Evolutionary conservation across 2,113 vertebrate genomes (phyloP).

Genomic region (Rhea pennata): DNA sequence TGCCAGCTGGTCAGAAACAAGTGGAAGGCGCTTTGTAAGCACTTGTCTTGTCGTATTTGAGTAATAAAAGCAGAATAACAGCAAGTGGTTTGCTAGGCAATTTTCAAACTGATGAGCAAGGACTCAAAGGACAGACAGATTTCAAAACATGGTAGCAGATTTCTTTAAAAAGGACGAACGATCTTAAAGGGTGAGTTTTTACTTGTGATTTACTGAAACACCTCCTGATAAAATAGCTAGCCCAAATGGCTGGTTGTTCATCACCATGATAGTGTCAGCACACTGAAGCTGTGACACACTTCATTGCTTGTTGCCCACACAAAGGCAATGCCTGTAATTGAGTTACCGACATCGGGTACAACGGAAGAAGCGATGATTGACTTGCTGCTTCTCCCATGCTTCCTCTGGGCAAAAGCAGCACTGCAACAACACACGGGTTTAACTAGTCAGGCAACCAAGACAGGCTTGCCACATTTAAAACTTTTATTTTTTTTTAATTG

Average conservation of each 20-base stretch:
- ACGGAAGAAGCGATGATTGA: background rate
- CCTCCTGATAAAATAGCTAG: background rate
- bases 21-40: background rate
- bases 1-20: background rate
- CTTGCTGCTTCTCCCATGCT: background rate
- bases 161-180: background rate
- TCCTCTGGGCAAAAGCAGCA: background rate
- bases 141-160: background rate
- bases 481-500: background rate
- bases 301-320: background rate
- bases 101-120: background rate
- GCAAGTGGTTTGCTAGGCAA: background rate
- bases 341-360: background rate
- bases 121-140: background rate
- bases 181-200: accelerated
- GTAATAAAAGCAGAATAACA: background rate
- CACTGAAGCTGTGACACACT: background rate
- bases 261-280: background rate
- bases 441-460: background rate
- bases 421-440: accelerated
- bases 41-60: background rate
- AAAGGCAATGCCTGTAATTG: background rate
- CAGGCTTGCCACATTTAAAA: no score
- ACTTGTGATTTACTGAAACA: accelerated
- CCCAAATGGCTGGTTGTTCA: background rate